Evolutionary conservation across 1,140 invertebrate genomes (phyloP).

Genomic region (Drusus annulatus): DNA sequence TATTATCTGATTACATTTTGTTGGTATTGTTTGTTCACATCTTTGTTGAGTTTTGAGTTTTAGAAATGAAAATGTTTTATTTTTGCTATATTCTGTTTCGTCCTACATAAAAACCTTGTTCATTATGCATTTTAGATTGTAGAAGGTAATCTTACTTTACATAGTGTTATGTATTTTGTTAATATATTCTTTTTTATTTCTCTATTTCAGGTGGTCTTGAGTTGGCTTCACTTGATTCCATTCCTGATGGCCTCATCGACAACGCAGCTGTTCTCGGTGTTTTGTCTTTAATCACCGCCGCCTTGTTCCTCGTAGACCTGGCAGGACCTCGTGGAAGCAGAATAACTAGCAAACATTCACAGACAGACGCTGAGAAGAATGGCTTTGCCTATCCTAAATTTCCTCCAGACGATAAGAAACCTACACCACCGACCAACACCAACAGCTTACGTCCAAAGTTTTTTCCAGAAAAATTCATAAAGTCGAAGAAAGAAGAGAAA

Average conservation of each 20-base stretch:
- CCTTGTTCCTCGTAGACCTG: conserved; percentile 79
- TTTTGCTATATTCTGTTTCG: background rate
- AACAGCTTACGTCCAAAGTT: conserved; percentile 42
- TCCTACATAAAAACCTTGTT: too few species aligned
- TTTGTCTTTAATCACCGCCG: conserved; percentile 77
- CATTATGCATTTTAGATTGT: too few species aligned
- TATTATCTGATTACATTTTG: too few species aligned
- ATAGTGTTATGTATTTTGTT: background rate
- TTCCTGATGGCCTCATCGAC: conserved; percentile 77
- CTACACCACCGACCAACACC: conserved; percentile 39
- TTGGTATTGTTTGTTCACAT: too few species aligned
- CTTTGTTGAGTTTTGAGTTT: too few species aligned
- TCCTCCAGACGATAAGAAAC: conserved; percentile 44
- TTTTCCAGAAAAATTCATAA: conserved; percentile 55
- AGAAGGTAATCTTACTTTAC: too few species aligned
- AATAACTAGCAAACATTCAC: conserved; percentile 63
- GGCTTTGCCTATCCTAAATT: conserved; percentile 54
- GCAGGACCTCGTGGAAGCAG: conserved; percentile 69
- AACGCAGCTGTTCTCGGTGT: conserved; percentile 80
- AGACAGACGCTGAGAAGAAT: conserved; percentile 65
- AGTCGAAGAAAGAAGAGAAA: conserved; percentile 50
- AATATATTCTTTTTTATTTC: conserved; percentile 23
- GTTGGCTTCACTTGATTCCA: conserved; percentile 79
- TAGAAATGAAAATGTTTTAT: too few species aligned
- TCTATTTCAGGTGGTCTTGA: conserved; percentile 73